Evolutionary conservation across 2,113 vertebrate species (phyloP).

Genomic region (Lepus timidus): DNA sequence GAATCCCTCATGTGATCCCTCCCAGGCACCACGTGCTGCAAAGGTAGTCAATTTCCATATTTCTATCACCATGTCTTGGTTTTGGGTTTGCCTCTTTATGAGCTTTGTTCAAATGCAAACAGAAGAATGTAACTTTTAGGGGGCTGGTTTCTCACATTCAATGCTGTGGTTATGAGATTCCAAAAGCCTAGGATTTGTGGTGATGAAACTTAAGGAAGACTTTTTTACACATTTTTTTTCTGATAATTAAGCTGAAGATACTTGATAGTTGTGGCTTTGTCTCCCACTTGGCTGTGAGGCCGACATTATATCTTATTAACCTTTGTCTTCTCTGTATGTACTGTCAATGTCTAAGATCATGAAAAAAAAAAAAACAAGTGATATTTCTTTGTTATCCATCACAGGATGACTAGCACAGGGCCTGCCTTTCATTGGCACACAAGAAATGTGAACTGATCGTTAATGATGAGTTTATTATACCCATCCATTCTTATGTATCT

Average conservation of each 20-base stretch:
- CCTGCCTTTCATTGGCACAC: background rate
- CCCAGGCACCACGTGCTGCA: no score
- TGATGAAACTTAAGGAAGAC: background rate
- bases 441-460: background rate
- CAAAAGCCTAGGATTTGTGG: background rate
- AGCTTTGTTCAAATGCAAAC: background rate
- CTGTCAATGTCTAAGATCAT: background rate
- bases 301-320: background rate
- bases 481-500: background rate
- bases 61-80: background rate
- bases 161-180: background rate
- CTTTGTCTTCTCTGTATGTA: background rate
- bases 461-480: background rate
- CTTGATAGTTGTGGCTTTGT: background rate
- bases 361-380: background rate
- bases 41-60: background rate
- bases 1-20: background rate
- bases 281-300: background rate
- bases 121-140: background rate
- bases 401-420: background rate
- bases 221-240: background rate
- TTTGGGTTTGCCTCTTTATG: background rate
- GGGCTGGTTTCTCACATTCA: background rate
- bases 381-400: background rate
- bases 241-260: background rate